Base-by-base conservation (phyloP, 1,140 invertebrate genomes). In the Elysia chlorotica region DNA sequence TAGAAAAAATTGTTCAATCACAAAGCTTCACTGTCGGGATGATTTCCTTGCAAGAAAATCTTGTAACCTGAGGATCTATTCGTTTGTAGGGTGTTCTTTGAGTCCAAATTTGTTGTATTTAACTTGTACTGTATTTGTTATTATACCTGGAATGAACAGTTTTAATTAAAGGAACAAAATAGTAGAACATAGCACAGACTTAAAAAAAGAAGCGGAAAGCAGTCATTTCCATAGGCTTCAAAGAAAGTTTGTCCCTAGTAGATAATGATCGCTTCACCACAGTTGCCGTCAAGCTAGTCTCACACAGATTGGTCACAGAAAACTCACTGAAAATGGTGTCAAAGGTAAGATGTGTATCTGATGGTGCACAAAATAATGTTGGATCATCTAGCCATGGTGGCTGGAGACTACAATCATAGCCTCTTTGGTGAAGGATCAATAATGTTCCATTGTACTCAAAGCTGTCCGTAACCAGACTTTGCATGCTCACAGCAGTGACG, bases 201-300 rank as follows among this genome's bases (percentile, higher is more conserved):
- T 69, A 69, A 30, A 76, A 70, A 2, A 31, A 25, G 0, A 76
- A 28, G 68, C 70, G 74, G 66, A 54, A 76, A 19, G 74, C 57
- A 28, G 41, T 61, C 14, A 76, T 66, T 62, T 76, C 65, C 74
- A 76, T 76, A 2, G 74, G 74, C n/a, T 38, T 14, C 0, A 76
- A 31, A 17, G 41, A 61, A 35, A 70, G 25, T 23, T 4, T 35
- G 3, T 67, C 74, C 17, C 35, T 65, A 0, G 61, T 33, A 21
- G 21, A 36, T 48, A 76, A 5, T n/a, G 59, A 38, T 31, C 66
- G 56, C 67, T 79, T 81, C 3, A 81, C 71, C 67, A 78, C 67
- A 30, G 82, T 65, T 71, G 83, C 80, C 30, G 81, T 83, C 21
- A 85, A 71, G 73, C 81, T 77, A 37, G 82, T 84, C 73, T 83